These are phyloP conservation scores for Phalacrocorax carbo DNA, from an alignment of 2,113 vertebrate genomes.

Conservation along the genomic window DNA sequence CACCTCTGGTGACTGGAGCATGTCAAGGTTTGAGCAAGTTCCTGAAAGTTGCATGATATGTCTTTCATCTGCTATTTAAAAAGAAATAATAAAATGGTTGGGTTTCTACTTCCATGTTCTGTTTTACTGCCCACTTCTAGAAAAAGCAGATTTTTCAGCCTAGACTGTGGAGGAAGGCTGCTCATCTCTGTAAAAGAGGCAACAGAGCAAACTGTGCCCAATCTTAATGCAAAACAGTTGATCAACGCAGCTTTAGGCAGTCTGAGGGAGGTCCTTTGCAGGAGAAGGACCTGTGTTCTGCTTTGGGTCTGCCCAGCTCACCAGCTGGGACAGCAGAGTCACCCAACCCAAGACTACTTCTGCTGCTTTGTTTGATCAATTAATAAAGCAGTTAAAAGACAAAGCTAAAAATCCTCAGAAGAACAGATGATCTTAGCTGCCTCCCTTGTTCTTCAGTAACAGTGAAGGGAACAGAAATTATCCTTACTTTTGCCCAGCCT, in stretches of 20 bases:
- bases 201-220: not conserved
- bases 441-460: not conserved
- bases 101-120: not conserved
- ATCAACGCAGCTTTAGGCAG: not conserved
- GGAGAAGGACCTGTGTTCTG: not conserved
- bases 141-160: not conserved
- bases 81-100: not conserved
- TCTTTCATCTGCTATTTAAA: not conserved
- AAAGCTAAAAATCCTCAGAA: not conserved
- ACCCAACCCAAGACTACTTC: not conserved
- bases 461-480: not conserved
- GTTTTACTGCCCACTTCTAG: not conserved
- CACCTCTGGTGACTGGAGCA: not conserved
- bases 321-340: not conserved
- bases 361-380: not conserved
- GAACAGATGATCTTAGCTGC: not conserved
- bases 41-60: not conserved
- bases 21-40: not conserved
- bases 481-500: not conserved
- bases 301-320: not conserved
- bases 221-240: not conserved
- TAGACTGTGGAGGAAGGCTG: not conserved
- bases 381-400: not conserved
- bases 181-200: not conserved
- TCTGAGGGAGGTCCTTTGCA: not conserved